Conservation (phyloP, 2,888 invertebrate species). For the Drosophila barbarae region DNA sequence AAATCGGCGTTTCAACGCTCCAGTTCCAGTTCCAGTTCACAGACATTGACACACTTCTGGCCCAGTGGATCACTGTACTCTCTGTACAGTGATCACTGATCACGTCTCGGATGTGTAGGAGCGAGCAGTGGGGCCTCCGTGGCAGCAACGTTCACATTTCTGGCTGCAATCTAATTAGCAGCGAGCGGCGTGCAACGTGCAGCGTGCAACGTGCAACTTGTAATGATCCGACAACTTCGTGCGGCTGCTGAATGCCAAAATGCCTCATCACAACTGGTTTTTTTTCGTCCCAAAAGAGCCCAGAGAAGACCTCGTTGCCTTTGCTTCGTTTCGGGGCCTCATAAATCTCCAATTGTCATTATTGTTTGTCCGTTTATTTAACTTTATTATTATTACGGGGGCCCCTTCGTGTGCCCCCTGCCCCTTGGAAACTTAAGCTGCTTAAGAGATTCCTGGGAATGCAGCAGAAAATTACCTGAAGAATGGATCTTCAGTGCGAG, state of each 20-base stretch:
- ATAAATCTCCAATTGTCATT: conserved; percentile 61
- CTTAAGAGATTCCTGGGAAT: conserved; percentile 38
- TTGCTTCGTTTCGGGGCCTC: conserved; percentile 34
- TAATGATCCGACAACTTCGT: conserved; percentile 65
- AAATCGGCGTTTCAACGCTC: conserved; percentile 55
- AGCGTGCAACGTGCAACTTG: conserved; percentile 58
- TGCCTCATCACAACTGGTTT: conserved; percentile 35
- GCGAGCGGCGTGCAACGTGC: conserved; percentile 48
- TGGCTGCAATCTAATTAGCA: conserved; percentile 63
- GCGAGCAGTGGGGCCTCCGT: conserved; percentile 46
- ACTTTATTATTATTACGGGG: conserved; percentile 54
- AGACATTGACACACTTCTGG: conserved; percentile 74
- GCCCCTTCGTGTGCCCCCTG: conserved; percentile 21
- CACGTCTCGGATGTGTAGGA: conserved; percentile 55
- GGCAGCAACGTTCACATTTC: conserved; percentile 44
- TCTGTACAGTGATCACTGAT: conserved; percentile 24
- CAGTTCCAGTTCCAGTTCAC: conserved; percentile 76
- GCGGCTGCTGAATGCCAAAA: conserved; percentile 44
- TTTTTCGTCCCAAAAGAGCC: conserved; percentile 28
- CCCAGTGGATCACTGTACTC: conserved; percentile 19
- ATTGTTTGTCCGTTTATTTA: conserved; percentile 59
- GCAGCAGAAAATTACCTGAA: conserved; percentile 29
- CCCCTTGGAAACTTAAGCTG: conserved; percentile 16
- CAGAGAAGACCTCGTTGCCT: conserved; percentile 27
- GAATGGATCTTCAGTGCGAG: conserved; percentile 19